Percentiles rank a stretch among this genome's conserved stretches.
phyloP scores from a whole-genome alignment of 2,113 vertebrate genomes.

The Plecotus auritus region DNA sequence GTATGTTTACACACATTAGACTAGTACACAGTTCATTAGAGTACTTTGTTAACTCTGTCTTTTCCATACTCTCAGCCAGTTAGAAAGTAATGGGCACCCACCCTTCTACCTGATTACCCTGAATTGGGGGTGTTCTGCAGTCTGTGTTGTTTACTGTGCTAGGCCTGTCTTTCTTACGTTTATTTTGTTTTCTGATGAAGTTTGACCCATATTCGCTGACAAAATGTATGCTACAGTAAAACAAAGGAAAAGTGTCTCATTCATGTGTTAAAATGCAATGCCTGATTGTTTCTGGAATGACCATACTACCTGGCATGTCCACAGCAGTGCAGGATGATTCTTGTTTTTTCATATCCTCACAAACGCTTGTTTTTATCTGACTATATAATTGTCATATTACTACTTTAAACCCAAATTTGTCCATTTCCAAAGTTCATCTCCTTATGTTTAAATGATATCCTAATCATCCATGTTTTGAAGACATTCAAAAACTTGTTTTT shows the following conservation, averaged over 20 bases:
- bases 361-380: neutral
- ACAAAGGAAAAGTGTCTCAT: neutral
- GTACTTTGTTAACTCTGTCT: neutral
- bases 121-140: neutral
- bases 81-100: neutral
- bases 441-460: neutral
- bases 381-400: neutral
- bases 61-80: neutral
- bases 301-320: rapidly evolving
- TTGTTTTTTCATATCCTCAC: neutral
- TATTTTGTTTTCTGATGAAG: neutral
- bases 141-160: neutral
- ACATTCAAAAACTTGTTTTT: neutral
- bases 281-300: neutral
- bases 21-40: neutral
- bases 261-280: neutral
- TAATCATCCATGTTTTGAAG: neutral
- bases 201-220: neutral
- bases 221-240: neutral
- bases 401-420: neutral
- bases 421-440: neutral
- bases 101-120: neutral
- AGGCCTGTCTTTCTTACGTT: neutral
- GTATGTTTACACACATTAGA: too few relatives aligned
- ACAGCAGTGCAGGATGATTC: neutral